Conservation (phyloP, 2,888 invertebrate species). For the Hermodice carunculata region DNA sequence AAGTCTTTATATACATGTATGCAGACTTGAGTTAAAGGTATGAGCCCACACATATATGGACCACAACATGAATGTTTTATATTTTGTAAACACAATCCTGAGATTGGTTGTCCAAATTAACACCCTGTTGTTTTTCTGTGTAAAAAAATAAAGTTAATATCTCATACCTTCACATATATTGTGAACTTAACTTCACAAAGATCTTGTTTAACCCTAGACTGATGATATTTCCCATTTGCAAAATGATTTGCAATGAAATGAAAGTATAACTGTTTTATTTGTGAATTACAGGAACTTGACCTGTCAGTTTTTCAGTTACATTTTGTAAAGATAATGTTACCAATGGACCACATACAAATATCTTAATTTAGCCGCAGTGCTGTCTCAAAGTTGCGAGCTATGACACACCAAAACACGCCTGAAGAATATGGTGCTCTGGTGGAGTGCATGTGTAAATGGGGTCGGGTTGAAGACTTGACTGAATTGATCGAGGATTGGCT, state of each 20-base stretch:
- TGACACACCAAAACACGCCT: slow-evolving; percentile 37
- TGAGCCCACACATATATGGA: too few species aligned
- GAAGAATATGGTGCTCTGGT: slow-evolving; percentile 47
- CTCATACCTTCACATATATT: too few species aligned
- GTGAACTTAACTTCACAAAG: too few species aligned
- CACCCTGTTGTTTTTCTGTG: too few species aligned
- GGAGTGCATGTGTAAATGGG: slow-evolving; percentile 53
- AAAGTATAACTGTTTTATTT: background rate
- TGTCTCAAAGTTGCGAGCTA: slow-evolving; percentile 50
- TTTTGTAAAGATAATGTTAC: background rate
- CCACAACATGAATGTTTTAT: too few species aligned
- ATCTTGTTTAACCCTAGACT: too few species aligned
- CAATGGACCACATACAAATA: slow-evolving; percentile 9
- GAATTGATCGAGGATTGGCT: slow-evolving; percentile 56
- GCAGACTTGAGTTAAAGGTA: too few species aligned
- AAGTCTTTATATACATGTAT: too few species aligned
- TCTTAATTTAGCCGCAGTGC: slow-evolving; percentile 48
- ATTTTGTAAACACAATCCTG: too few species aligned
- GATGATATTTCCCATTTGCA: too few species aligned
- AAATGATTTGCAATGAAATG: background rate
- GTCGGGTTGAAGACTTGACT: slow-evolving; percentile 47
- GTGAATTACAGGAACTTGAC: background rate
- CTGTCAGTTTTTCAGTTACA: background rate
- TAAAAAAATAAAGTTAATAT: too few species aligned
- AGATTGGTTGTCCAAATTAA: too few species aligned